Evolutionary conservation across 2,113 vertebrate genomes (phyloP), one percentile per base, ranked within the genome.

Genomic region (Proterorhinus semilunaris): DNA sequence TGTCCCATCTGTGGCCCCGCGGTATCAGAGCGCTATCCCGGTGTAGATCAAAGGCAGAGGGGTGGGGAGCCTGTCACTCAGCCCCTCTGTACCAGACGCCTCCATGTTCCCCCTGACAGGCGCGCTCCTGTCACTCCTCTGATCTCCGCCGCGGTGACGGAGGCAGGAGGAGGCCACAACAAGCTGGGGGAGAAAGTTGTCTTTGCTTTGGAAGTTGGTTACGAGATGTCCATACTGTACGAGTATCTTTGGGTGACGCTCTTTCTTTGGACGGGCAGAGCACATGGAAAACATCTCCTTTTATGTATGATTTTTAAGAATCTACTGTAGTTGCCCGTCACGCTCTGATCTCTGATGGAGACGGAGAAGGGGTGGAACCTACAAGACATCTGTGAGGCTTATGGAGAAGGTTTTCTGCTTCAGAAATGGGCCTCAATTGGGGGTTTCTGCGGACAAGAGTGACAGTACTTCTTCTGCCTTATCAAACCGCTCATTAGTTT

Each of bases 41-140:
- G 75, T 78, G n/a, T 81, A 88, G 87, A 91, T 91, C 85, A 91
- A 91, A 90, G 86, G 74, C 74, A 70, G 54, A 36, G 57, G 80
- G 86, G 79, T n/a, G 73, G 77, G 84, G 77, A 66, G 65, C 2
- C 46, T 82, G 86, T 89, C 90, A 89, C 76, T 88, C 88, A 81
- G 67, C 71, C 27, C 75, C 65, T 61, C 71, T 66, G 74, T 79
- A 55, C 71, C 86, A 82, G 67, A 86, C 74, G 83, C 76, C 85
- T 83, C 74, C 83, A 72, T 80, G 85, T 72, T 72, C 78, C 74
- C 87, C 82, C 76, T 82, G 88, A 89, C 88, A 89, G 87, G 69
- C 84, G 73, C 79, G 69, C 84, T 71, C 79, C 85, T 80, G 86
- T 88, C 87, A 85, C 13, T 47, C 51, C 82, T 89, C 86, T 85